A percentile compares a stretch with the other conserved stretches of the same genome.
phyloP scores from a whole-genome alignment of 2,888 invertebrate genomes.

The Scaptomyza polygonia region DNA sequence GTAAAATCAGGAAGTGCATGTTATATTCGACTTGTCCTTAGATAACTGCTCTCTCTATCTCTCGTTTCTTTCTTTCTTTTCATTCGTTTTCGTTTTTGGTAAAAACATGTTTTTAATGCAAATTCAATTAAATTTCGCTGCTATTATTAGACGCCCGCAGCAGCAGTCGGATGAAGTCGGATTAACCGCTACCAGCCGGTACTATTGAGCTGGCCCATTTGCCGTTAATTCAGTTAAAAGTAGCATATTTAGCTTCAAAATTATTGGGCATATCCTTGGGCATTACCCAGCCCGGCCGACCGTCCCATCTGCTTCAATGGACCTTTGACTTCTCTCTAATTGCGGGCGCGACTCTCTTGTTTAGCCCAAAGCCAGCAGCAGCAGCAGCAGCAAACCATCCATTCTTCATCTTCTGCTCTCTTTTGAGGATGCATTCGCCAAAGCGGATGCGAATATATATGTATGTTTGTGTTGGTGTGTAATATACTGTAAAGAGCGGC shows the following conservation, averaged over 20 bases:
- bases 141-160: constrained; percentile 8
- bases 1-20: background rate
- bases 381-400: background rate
- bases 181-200: constrained; percentile 18
- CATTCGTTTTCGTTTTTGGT: constrained; percentile 24
- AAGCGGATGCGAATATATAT: constrained; percentile 14
- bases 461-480: constrained; percentile 1
- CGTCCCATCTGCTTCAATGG: constrained; percentile 7
- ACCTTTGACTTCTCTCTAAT: constrained; percentile 47
- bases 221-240: constrained; percentile 7
- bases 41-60: background rate
- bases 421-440: constrained; percentile 18
- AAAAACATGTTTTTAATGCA: constrained; percentile 64
- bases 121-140: constrained; percentile 68
- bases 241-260: background rate
- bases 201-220: constrained; percentile 3
- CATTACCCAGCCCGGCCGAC: constrained; percentile 32
- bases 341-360: constrained; percentile 38
- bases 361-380: background rate
- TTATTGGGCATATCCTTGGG: constrained; percentile 31
- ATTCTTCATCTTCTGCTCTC: background rate
- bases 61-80: constrained; percentile 3
- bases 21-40: background rate
- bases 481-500: background rate
- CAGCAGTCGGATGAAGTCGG: constrained; percentile 1